Evolutionary conservation across 2,888 invertebrate species (phyloP).

Genomic region (Axea sp.): DNA sequence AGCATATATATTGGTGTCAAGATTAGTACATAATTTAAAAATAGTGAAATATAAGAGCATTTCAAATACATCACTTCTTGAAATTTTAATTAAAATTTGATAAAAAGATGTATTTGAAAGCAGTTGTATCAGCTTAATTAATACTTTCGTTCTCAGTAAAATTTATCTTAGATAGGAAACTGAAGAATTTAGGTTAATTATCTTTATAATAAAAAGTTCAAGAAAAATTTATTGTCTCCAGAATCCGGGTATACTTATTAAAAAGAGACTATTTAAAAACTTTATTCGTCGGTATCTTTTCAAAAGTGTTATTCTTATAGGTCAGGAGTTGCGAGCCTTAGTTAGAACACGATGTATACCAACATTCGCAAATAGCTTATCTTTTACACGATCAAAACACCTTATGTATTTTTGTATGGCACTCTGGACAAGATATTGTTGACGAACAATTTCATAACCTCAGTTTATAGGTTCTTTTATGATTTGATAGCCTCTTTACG

Average conservation of each 20-base stretch:
- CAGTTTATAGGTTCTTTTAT: slow-evolving; percentile 46
- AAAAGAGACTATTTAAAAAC: slow-evolving; percentile 11
- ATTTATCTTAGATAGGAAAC: slow-evolving; percentile 16
- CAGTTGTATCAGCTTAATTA: slow-evolving; percentile 36
- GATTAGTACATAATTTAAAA: too few species aligned
- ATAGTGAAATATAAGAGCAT: too few species aligned
- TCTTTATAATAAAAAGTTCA: slow-evolving; percentile 18
- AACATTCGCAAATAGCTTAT: slow-evolving; percentile 21
- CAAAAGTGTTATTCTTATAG: slow-evolving; percentile 14
- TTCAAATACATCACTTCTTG: not conserved
- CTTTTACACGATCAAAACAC: slow-evolving; percentile 40
- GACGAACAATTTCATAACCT: slow-evolving; percentile 42
- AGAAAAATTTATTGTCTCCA: slow-evolving; percentile 17
- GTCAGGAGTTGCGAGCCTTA: slow-evolving; percentile 13
- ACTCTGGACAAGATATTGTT: slow-evolving; percentile 36
- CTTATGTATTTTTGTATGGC: slow-evolving; percentile 39
- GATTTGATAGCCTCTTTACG: slow-evolving; percentile 13
- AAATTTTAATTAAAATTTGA: slow-evolving; percentile 36
- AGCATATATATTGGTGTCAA: too few species aligned
- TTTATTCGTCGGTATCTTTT: slow-evolving; percentile 8
- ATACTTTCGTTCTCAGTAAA: slow-evolving; percentile 19
- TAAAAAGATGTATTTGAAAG: slow-evolving; percentile 9
- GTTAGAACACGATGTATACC: slow-evolving; percentile 15
- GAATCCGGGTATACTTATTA: not conserved
- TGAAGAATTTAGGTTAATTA: slow-evolving; percentile 33